Base-by-base conservation (phyloP, 2,888 invertebrate species). In the Mongoloraphidia duomilia region DNA sequence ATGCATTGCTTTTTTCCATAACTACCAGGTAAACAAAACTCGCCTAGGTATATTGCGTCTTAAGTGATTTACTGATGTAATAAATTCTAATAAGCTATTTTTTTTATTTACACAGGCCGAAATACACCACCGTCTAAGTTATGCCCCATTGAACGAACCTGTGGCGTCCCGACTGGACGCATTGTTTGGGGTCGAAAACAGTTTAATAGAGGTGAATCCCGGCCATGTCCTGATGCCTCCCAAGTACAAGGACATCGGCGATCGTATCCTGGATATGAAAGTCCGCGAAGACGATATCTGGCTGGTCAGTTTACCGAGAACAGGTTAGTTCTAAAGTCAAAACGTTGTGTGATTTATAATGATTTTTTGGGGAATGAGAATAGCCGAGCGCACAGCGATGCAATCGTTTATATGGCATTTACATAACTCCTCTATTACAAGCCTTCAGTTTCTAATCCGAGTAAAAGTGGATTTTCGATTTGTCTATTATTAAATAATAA, bases 281-380 rank as follows among this genome's bases (percentile, higher is more conserved):
- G 77, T 90, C 2, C 70, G 79, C 47, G 73, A 79, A 4, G 82
- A 82, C 56, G 92, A 93, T 63, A 78, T 89, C 1, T 90, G 91
- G 83, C 73, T 92, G 64, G 78, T 87, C 41, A 91, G 91, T 9
- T 91, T 84, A 70, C 92, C 93, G 0, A 78, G 92, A 60, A 89
- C 91, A 58, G 92, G 92, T 88, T 63, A 67, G 70, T 62, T 8
- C 38, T 49, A 49, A 50, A 49, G 34, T 39, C 35, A 14, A 47
- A 26, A 34, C 26, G 14, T 3, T 5, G 1, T 38, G 1, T n/a
- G 10, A 46, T 46, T 26, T 6, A n/a, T n/a, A n/a, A n/a, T n/a
- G n/a, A n/a, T n/a, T n/a, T n/a, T n/a, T n/a, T n/a, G n/a, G n/a
- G n/a, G n/a, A n/a, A n/a, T n/a, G n/a, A n/a, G n/a, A n/a, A n/a